Conservation (phyloP, 1,140 invertebrate species). For the Thalassaphorura encarpata region DNA sequence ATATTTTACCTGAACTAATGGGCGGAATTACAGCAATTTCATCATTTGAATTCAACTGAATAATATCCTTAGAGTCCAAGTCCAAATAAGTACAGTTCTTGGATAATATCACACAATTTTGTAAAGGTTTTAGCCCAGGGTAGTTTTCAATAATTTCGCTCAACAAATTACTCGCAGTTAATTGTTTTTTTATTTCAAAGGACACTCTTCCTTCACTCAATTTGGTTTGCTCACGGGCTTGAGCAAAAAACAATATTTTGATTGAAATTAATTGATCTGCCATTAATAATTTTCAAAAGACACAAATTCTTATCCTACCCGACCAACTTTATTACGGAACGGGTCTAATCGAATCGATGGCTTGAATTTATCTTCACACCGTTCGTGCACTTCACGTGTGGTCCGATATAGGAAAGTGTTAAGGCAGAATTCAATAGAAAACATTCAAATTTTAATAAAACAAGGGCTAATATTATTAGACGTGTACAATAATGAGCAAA, state of each 20-base stretch:
- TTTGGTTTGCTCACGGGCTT: conserved; percentile 67
- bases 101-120: conserved; percentile 60
- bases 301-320: too few relatives aligned
- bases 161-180: conserved; percentile 45
- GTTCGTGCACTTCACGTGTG: too few relatives aligned
- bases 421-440: too few relatives aligned
- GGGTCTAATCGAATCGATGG: too few relatives aligned
- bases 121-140: conserved; percentile 53
- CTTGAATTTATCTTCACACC: too few relatives aligned
- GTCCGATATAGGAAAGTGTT: too few relatives aligned
- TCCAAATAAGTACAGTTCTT: conserved; percentile 61
- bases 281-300: too few relatives aligned
- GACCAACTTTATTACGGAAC: too few relatives aligned
- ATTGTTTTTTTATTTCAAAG: conserved; percentile 43
- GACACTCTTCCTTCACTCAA: conserved; percentile 40
- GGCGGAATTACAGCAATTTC: conserved; percentile 77
- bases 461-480: too few relatives aligned
- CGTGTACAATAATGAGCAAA: too few relatives aligned
- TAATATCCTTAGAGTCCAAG: conserved; percentile 43
- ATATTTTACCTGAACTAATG: conserved; percentile 62
- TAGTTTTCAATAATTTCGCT: conserved; percentile 49
- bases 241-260: conserved; percentile 63
- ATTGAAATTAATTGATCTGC: too few relatives aligned
- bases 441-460: too few relatives aligned
- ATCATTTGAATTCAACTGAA: conserved; percentile 54